phyloP scores from a whole-genome alignment of 1,140 invertebrate species.

The Diabrotica virgifera region DNA sequence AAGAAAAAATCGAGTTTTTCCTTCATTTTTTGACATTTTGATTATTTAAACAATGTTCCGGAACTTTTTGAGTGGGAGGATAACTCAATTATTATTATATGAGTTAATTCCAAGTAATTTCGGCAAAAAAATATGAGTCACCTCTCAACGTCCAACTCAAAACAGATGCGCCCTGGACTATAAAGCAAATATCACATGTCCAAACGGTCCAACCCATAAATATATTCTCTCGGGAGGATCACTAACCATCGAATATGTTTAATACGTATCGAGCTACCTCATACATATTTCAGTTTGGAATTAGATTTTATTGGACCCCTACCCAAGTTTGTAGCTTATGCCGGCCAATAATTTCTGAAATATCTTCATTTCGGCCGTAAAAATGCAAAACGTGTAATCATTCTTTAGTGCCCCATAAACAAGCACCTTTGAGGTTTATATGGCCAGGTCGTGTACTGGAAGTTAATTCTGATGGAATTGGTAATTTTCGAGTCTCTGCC shows the following conservation, averaged over 20 bases:
- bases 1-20: too few relatives aligned
- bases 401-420: constrained; percentile 17
- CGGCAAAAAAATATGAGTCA: too few relatives aligned
- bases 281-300: constrained; percentile 16
- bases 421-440: constrained; percentile 4
- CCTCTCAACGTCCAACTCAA: too few relatives aligned
- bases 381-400: constrained; percentile 13
- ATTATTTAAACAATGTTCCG: too few relatives aligned
- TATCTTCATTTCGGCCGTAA: constrained; percentile 13
- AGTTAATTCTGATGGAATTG: constrained; percentile 2
- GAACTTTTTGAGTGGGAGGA: too few relatives aligned
- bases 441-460: not conserved
- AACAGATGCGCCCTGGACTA: too few relatives aligned
- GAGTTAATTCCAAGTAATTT: too few relatives aligned
- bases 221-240: not conserved
- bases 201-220: too few relatives aligned
- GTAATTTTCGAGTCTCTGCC: not conserved
- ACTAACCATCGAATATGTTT: not conserved
- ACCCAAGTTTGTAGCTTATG: not conserved
- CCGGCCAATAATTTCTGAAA: constrained; percentile 15
- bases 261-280: constrained; percentile 1
- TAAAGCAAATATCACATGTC: too few relatives aligned
- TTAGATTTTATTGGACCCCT: constrained; percentile 11
- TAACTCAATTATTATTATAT: too few relatives aligned
- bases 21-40: too few relatives aligned